Percentiles rank a stretch among this genome's conserved stretches.
These are phyloP conservation scores for Mantis religiosa DNA, from an alignment of 2,888 invertebrate genomes.

Conservation along the genomic window DNA sequence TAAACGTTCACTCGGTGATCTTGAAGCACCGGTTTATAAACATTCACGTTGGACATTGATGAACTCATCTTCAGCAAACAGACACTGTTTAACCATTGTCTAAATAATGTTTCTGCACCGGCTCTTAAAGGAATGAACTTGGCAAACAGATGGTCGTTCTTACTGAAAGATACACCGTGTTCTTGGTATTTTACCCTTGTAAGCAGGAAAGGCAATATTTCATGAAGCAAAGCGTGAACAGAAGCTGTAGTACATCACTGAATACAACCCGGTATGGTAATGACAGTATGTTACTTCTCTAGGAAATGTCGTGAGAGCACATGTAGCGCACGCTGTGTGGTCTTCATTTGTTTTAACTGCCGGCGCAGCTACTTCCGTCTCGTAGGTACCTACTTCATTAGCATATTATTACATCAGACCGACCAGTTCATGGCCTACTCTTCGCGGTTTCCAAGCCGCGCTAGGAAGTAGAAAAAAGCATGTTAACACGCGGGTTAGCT, in stretches of 20 bases:
- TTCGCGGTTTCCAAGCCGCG: background rate
- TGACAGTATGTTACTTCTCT: background rate
- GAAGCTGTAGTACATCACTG: background rate
- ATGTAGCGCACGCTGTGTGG: background rate
- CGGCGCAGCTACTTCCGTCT: background rate
- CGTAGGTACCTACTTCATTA: background rate
- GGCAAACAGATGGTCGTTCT: too few relatives aligned
- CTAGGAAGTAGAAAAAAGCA: background rate
- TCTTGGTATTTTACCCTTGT: too few relatives aligned
- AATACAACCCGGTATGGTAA: background rate
- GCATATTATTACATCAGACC: background rate
- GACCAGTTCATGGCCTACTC: background rate
- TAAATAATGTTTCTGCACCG: too few relatives aligned
- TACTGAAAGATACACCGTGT: too few relatives aligned
- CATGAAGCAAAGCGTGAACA: background rate
- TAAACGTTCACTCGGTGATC: too few relatives aligned
- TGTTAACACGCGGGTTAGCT: too few relatives aligned
- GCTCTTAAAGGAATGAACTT: too few relatives aligned
- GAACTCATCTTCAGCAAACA: too few relatives aligned
- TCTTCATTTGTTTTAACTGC: background rate
- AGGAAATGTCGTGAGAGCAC: background rate
- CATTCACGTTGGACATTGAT: too few relatives aligned
- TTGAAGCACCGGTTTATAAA: too few relatives aligned
- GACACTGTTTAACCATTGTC: too few relatives aligned
- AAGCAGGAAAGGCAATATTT: too few relatives aligned